Evolutionary conservation across 2,888 invertebrate species (phyloP), one percentile per base, ranked within the genome.

Genomic region (Caenorhabditis zanzibari): DNA sequence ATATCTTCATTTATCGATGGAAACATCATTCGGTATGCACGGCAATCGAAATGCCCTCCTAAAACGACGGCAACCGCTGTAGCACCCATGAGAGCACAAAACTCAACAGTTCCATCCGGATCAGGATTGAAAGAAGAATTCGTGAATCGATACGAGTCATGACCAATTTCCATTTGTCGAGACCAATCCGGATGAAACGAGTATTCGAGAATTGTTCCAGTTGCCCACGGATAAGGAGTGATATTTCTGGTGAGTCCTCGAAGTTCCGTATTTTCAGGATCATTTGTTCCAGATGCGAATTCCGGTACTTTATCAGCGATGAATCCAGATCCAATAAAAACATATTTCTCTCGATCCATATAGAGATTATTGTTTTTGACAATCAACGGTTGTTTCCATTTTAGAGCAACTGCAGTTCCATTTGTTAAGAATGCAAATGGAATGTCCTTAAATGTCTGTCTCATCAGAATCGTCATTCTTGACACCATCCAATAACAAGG

Each of bases 401-500:
- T 49, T 10, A 47, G 19, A 32, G 56, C 66, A n/a, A 75, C 49
- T 24, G 49, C 75, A 16, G 47, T 26, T 58, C 66, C 58, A 38
- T 66, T 66, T 12, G n/a, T 7, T 1, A 75, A 26, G 12, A 75
- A 24, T 10, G 49, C 16, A n/a, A 75, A 64, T 24, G 47, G 32
- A 24, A 49, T 24, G 16, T 52, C 9, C 1, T 38, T 1, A 19
- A 73, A 63, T 12, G 2, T 7, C 16, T 28, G 14, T 22, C 73
- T 44, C 38, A 16, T 35, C 22, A 61, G 32, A 32, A 73, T 3
- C 1, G 63, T 38, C 61, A 73, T 73, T 14, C 24, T 52, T 9
- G 10, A 12, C 5, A 52, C 73, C 73, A 63, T 63, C 73, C 73
- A 73, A 16, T 26, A 14, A 14, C 59, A 49, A 1, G 61, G 73